Evolutionary conservation across 1,140 invertebrate genomes (phyloP).

Genomic region (Drosophila tsacasi): DNA sequence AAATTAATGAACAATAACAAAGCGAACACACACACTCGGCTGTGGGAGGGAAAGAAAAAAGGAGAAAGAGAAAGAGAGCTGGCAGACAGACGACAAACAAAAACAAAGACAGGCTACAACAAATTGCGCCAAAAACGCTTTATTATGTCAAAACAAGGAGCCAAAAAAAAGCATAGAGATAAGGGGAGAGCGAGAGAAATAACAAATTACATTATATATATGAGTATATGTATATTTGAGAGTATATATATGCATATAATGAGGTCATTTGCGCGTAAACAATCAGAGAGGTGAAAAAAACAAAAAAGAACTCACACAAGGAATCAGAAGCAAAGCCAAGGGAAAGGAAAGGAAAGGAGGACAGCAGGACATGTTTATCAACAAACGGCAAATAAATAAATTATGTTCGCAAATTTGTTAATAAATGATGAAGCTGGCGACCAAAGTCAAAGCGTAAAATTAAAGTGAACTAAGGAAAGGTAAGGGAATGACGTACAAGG

Average conservation of each 20-base stretch:
- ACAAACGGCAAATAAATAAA: slow-evolving; percentile 81
- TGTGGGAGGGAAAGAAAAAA: not conserved
- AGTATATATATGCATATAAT: slow-evolving; percentile 50
- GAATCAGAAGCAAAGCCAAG: not conserved
- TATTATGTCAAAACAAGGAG: slow-evolving; percentile 74
- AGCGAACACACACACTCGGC: slow-evolving; percentile 18
- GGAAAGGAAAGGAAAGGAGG: slow-evolving; percentile 3
- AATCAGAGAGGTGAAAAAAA: slow-evolving; percentile 49
- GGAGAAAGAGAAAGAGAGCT: not conserved
- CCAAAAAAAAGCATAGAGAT: slow-evolving; percentile 34
- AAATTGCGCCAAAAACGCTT: slow-evolving; percentile 74
- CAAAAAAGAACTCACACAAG: not conserved
- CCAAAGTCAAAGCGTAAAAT: slow-evolving; percentile 21
- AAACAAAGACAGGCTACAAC: slow-evolving; percentile 34
- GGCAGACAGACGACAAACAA: slow-evolving; percentile 36
- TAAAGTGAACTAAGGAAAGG: slow-evolving; percentile 11
- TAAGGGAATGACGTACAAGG: not conserved
- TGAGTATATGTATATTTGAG: not conserved
- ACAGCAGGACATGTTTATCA: slow-evolving; percentile 69
- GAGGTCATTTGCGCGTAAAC: slow-evolving; percentile 82
- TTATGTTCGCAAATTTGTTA: slow-evolving; percentile 69
- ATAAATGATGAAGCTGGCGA: slow-evolving; percentile 65
- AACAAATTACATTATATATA: slow-evolving; percentile 74
- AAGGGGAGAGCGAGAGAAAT: slow-evolving; percentile 11
- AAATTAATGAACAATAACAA: slow-evolving; percentile 78